Conservation (phyloP, 2,113 vertebrate genomes). For the Melanerpes aurifrons region DNA sequence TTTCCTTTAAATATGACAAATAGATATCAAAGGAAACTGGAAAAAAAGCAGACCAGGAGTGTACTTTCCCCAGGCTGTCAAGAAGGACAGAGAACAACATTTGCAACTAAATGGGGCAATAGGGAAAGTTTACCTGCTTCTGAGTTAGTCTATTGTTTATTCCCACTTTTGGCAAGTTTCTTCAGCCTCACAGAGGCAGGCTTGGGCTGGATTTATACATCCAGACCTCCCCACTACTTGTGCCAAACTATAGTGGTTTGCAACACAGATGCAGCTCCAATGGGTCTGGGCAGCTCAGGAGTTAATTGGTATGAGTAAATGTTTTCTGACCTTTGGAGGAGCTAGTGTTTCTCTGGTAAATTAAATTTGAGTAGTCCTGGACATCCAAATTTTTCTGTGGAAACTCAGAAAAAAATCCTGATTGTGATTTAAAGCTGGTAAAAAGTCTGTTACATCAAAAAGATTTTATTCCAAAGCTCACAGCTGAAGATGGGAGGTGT, state of each 20-base stretch:
- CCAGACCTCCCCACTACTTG: neutral
- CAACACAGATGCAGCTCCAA: neutral
- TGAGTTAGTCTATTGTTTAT: neutral
- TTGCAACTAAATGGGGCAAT: neutral
- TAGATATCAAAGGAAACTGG: neutral
- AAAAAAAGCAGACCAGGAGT: neutral
- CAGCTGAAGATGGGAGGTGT: neutral
- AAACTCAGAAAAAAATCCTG: neutral
- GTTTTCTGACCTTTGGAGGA: neutral
- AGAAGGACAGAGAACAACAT: neutral
- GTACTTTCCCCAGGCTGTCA: rapidly evolving
- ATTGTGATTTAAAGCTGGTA: neutral
- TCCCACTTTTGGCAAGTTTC: neutral
- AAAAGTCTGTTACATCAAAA: neutral
- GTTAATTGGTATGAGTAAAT: neutral
- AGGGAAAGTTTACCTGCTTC: neutral
- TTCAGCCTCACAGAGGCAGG: neutral
- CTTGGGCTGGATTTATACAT: neutral
- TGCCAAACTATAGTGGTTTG: neutral
- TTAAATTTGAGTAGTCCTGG: neutral
- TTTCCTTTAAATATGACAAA: neutral
- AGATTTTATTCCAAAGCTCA: neutral
- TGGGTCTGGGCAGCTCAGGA: neutral
- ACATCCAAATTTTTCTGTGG: neutral
- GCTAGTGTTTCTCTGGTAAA: neutral